phyloP scores from a whole-genome alignment of 2,888 invertebrate genomes.

The Nomada ruficornis region DNA sequence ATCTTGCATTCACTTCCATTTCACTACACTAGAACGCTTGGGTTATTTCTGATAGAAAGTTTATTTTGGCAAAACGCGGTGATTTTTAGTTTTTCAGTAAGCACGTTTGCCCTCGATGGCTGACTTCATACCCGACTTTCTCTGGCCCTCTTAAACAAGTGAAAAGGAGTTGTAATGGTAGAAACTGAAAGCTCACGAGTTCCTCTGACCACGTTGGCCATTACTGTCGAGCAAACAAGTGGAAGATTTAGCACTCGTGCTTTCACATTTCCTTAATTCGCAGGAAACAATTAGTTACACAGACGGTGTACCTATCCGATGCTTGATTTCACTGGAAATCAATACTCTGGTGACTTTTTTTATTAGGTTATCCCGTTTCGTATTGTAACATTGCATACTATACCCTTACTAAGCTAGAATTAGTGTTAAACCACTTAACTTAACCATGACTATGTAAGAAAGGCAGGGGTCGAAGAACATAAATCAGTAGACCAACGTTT shows the following conservation, averaged over 20 bases:
- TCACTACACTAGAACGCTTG: background rate
- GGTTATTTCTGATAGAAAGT: background rate
- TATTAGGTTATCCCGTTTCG: background rate
- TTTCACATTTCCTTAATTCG: background rate
- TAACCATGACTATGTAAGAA: too few relatives aligned
- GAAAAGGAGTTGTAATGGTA: slow-evolving; percentile 35
- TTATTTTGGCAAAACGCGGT: background rate
- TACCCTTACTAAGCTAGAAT: too few relatives aligned
- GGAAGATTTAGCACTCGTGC: background rate
- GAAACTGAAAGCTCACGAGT: slow-evolving; percentile 30
- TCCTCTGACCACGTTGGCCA: background rate
- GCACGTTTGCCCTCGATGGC: background rate
- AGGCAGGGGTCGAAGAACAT: background rate
- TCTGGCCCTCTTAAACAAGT: slow-evolving; percentile 31
- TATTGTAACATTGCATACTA: too few relatives aligned
- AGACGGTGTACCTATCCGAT: background rate
- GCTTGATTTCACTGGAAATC: background rate
- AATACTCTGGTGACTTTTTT: background rate
- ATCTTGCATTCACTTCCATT: background rate
- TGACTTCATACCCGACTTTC: slow-evolving; percentile 19
- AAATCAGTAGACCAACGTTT: slow-evolving; percentile 58
- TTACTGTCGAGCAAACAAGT: background rate
- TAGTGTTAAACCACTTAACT: too few relatives aligned
- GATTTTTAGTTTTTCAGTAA: slow-evolving; percentile 15
- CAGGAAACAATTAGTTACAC: background rate